Conservation (phyloP, 1,140 invertebrate species). For the Leptopilina clavipes region DNA sequence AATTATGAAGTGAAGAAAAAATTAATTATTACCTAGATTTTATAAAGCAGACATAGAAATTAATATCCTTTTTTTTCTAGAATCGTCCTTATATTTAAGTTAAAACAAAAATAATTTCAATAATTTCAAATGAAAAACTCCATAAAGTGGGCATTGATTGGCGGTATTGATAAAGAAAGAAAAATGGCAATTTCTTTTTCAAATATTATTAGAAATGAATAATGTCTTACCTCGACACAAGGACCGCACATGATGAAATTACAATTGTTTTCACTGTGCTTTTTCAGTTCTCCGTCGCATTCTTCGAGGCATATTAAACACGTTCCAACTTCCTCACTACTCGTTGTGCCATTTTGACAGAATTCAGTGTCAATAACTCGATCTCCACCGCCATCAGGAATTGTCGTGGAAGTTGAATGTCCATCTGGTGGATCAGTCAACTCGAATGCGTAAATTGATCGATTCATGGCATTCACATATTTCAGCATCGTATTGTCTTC, state of each 20-base stretch:
- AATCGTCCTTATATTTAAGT: too few species aligned
- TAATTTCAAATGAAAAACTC: not conserved
- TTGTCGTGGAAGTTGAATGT: constrained; percentile 45
- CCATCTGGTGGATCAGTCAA: constrained; percentile 69
- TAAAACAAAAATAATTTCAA: too few species aligned
- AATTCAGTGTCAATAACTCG: constrained; percentile 56
- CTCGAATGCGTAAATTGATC: constrained; percentile 77
- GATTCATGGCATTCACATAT: constrained; percentile 76
- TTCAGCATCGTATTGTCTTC: constrained; percentile 77
- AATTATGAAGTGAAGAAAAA: too few species aligned
- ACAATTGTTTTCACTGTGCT: constrained; percentile 76
- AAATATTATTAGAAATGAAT: constrained; percentile 14
- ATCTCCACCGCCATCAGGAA: constrained; percentile 55
- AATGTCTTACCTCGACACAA: constrained; percentile 78
- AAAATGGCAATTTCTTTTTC: too few species aligned
- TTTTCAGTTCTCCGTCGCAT: constrained; percentile 76
- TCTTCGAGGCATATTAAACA: constrained; percentile 83
- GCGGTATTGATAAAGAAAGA: too few species aligned
- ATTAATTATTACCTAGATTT: too few species aligned
- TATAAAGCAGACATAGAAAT: too few species aligned
- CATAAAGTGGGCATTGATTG: too few species aligned
- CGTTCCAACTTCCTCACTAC: constrained; percentile 57
- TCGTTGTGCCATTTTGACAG: constrained; percentile 56
- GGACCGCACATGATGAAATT: constrained; percentile 77
- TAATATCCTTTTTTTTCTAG: too few species aligned